Evolutionary conservation across 1,140 invertebrate species (phyloP), one percentile per base, ranked within the genome.

Genomic region (Lasioglossum baleicum): DNA sequence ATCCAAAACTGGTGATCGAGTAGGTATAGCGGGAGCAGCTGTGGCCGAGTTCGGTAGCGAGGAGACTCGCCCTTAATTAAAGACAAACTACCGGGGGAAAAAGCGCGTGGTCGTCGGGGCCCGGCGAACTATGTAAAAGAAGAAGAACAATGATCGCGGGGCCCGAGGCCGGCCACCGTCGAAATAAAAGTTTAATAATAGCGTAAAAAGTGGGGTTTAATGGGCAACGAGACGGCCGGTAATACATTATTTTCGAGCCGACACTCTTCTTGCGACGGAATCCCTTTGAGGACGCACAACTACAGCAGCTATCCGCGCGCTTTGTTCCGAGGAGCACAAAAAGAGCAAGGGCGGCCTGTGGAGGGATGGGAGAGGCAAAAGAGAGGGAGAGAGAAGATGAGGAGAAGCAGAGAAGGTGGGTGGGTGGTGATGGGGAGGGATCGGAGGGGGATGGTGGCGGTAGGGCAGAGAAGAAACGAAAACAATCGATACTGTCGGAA

Each of bases 401-500:
- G 56, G n/a, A 13, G 53, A 35, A 35, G 20, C 58, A n/a, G 60
- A 20, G 26, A 20, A 20, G 51, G 17, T 53, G 51, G 22, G 58
- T 17, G 22, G 2, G 51, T 0, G 44, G 15, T 5, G 64, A 64
- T 15, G 17, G 40, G 65, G 71, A 35, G 48, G 65, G 22, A 31
- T 56, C 31, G 65, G 68, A 31, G 48, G 61, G 35, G 48, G 69
- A 10, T n/a, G 11, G 40, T 63, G 61, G 44, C 17, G 60, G 64
- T 56, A 80, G 71, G 68, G 67, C 74, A 63, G 71, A 75, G 87
- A 83, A 82, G 79, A 85, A 82, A 81, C 77, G 77, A 87, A 89
- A 88, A 89, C 87, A 88, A 88, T 90, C 87, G 87, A 90, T 90
- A 90, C 86, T 86, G 81, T 86, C 86, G 83, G 85, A 87, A 86